Base-by-base conservation (phyloP, 2,113 vertebrate genomes). In the Vidua macroura region DNA sequence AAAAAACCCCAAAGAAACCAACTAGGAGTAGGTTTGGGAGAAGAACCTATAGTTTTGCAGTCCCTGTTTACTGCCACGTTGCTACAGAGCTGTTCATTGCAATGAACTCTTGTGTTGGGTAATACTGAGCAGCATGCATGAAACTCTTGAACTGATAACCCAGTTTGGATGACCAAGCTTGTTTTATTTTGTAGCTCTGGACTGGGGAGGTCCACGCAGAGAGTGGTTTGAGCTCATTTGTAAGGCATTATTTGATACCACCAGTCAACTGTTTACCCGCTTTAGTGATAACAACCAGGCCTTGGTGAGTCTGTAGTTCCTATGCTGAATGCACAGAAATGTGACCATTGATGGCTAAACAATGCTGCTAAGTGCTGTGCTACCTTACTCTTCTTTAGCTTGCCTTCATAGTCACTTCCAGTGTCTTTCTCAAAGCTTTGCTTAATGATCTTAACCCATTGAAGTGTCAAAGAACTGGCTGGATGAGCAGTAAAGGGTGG, bases 181-280 rank as follows among this genome's bases (percentile, higher is more conserved):
- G 39, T 95, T 94, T 83, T 94, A 15, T 87, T 93, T 97, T 97
- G 25, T 96, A 99, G 99, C 99, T 95, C 97, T 99, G 94, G 99
- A 99, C 94, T 99, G 99, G 99, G 99, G 99, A 85, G 99, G 99
- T 6, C 99, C 99, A 68, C 99, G 99, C 56, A 98, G 99, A 90
- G 99, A 99, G 86, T 99, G 99, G 99, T 99, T 99, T 97, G 99
- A 99, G 88, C 97, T 99, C 37, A 98, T 99, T 93, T 99, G 99
- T 95, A 99, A 99, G 96, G 98, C 98, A 3, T 98, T 99, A 13
- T 99, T 99, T 97, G 99, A 99, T 96, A 99, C 99, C 84, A 98
- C 98, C 96, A 99, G 98, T 97, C 98, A 99, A 88, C 98, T 99
- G 70, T 99, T 99, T 91, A 99, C 98, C 18, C 98, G 99, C 75